These are phyloP conservation scores for Thermophis baileyi DNA, from an alignment of 2,113 vertebrate species.

Conservation along the genomic window DNA sequence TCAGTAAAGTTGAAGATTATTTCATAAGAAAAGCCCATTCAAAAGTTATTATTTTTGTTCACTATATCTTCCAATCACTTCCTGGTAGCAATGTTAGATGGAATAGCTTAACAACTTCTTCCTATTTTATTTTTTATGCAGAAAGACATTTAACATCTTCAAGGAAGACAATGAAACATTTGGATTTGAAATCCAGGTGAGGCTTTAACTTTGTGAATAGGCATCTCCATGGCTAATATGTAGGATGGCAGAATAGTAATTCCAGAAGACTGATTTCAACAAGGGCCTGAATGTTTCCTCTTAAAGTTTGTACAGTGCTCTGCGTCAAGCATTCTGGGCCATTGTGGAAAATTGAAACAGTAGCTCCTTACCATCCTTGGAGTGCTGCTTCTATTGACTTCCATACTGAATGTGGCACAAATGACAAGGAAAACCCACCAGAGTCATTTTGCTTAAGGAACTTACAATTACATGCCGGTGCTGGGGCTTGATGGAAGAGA, in stretches of 20 bases:
- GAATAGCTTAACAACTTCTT: background rate
- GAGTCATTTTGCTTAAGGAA: background rate
- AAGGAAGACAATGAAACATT: slow-evolving; percentile 90
- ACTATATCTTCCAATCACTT: background rate
- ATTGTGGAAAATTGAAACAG: background rate
- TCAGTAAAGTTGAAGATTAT: background rate
- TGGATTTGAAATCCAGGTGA: slow-evolving; percentile 97
- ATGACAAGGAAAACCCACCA: background rate
- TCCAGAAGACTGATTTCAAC: background rate
- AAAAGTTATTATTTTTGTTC: background rate
- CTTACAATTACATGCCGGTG: background rate
- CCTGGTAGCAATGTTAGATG: background rate
- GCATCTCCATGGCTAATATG: background rate
- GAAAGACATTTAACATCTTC: slow-evolving; percentile 70
- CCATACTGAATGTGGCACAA: background rate
- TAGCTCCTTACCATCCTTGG: background rate
- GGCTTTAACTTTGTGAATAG: slow-evolving; percentile 11
- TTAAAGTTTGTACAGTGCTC: background rate
- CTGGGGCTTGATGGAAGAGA: background rate
- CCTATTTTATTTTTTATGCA: slow-evolving; percentile 37
- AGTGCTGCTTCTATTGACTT: background rate
- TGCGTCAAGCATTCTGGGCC: background rate
- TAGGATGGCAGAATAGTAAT: background rate
- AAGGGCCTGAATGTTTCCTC: background rate
- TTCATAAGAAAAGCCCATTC: background rate